Evolutionary conservation across 2,888 invertebrate genomes (phyloP), one percentile per base, ranked within the genome.

Genomic region (Yponomeuta cagnagella): DNA sequence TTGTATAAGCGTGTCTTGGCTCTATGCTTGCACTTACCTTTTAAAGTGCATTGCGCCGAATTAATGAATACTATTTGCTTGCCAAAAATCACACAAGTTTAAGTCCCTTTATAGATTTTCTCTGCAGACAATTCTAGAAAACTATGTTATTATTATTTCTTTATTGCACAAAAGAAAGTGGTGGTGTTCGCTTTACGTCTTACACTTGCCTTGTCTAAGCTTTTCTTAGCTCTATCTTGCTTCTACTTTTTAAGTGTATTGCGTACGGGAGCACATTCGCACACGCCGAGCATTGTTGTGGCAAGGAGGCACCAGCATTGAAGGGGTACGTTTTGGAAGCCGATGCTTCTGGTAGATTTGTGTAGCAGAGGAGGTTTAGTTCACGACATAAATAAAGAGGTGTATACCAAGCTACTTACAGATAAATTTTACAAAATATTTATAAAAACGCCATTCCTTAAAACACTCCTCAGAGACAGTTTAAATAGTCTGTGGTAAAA

Each of bases 211-310:
- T 68, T 65, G 33, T 83, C 82, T 81, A 72, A 72, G 70, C 71
- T 68, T 75, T 79, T 75, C 52, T 48, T 75, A 73, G 65, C 73
- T 88, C 87, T 87, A 75, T 74, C 76, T 71, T 73, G 69, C 75
- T 75, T 78, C 84, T 83, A 85, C 86, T 33, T 85, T 83, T 83
- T 83, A 86, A 86, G 89, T 88, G 86, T 88, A 91, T 89, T 90
- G 85, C 88, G 85, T 85, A 86, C 86, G 12, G 52, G 52, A 58
- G 82, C 84, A 83, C 84, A 84, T 85, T 86, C 86, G 85, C 87
- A 83, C 80, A 77, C 81, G 84, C 81, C 80, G 78, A 78, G 82
- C 88, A 91, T 91, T 91, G 90, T 91, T 91, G 89, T 90, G 79
- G 76, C 78, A 77, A 76, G 82, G 80, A 80, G 81, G 79, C 80